Evolutionary conservation across 2,888 invertebrate species (phyloP), one percentile per base, ranked within the genome.

Genomic region (Drosophila anomalata): DNA sequence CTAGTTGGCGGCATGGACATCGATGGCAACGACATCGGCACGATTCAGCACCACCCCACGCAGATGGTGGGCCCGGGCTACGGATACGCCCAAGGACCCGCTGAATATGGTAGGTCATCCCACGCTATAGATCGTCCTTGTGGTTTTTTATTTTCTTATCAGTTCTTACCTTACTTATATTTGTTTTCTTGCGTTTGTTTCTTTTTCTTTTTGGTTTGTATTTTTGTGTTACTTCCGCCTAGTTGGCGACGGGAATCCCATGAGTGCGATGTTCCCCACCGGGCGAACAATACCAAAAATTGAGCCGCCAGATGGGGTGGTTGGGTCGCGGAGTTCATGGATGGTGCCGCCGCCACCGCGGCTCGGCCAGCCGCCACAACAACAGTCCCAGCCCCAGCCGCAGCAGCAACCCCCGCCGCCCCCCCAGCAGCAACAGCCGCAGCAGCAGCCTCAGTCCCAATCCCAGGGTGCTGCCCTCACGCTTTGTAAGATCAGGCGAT

Each of bases 41-140:
- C 95, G 9, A 94, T 95, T 79, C 95, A 95, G 77, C 95, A 95
- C 91, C 95, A 95, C 91, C 95, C 95, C 48, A 93, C 93, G 56
- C 93, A 94, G 47, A 89, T 92, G 79, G 87, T 90, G 29, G 90
- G 90, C 5, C 90, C 90, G 17, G 90, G 89, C 57, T 91, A 91
- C 73, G 92, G 90, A 9, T 92, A 92, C 80, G 89, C 90, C 7
- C 90, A 90, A 70, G 91, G 90, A 48, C 89, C 90, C 57, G 89
- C 90, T 83, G 84, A 84, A 51, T 84, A 84, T 56, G 84, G 84
- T 84, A 80, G 2, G 78, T 44, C 46, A 42, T 55, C 36, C 39
- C 9, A 7, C n/a, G 29, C 29, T 9, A 8, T 1, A 17, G 0
- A 2, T 20, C 1, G 11, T 20, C 9, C 2, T 9, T 17, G 14